Evolutionary conservation across 1,140 invertebrate genomes (phyloP), one percentile per base, ranked within the genome.

Genomic region (Drosophila hydei): DNA sequence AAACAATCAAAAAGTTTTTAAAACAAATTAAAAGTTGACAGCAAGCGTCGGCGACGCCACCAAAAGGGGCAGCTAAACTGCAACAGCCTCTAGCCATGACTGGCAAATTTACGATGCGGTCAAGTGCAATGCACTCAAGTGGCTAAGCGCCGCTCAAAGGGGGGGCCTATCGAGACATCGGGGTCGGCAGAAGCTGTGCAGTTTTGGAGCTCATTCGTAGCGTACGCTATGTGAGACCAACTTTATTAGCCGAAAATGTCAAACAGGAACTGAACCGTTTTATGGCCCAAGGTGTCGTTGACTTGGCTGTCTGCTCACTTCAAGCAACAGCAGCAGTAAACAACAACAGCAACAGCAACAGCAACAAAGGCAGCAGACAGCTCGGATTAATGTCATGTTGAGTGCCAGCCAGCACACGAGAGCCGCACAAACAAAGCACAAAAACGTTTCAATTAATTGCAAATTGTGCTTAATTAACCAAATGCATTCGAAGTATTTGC

Each of bases 1-100:
- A 81, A 85, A 88, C 83, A 85, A 85, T 85, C 81, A 85, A 81
- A 85, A 85, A 85, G 83, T 85, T 85, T 87, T 88, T 81, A 87
- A 85, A 85, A 88, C 83, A 85, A 85, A 85, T 85, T 87, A 85
- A 85, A 87, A 87, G 71, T 87, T 87, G 81, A 80, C 74, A 70
- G 68, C 77, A 45, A 56, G 30, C 42, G 30, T 30, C 23, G 14
- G 36, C 27, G 40, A 9, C 23, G 21, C 3, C 19, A 21, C 14
- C 42, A 27, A 25, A 25, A 14, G 19, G 42, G 45, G 58, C 45
- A 40, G 16, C 61, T 54, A 73, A 72, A 67, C 73, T 72, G 72
- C 72, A 79, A 58, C 69, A 58, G 79, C 60, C 45, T 47, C 30
- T 51, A 45, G 56, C 54, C 65, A 61, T 65, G 50, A 75, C 55